Percentiles rank a stretch among this genome's conserved stretches.
Evolutionary conservation across 2,113 vertebrate species (phyloP).

Genomic region (Malurus melanocephalus): DNA sequence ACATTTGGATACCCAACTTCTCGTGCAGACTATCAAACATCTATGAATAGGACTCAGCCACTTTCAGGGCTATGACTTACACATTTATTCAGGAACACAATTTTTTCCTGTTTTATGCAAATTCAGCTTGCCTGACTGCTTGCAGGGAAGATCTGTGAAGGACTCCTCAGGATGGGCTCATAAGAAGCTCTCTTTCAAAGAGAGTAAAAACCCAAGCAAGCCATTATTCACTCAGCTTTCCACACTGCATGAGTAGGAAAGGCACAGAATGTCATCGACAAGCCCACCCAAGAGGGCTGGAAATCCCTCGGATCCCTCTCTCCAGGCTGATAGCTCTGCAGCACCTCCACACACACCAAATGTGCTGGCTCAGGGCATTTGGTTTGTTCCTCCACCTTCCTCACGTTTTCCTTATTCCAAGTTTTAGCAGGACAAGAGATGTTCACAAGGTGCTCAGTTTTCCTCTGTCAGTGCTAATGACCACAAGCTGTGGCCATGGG

Average conservation of each 20-base stretch:
- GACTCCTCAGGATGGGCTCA: not conserved
- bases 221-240: not conserved
- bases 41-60: not conserved
- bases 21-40: not conserved
- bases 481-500: fast-evolving
- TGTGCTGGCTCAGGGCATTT: not conserved
- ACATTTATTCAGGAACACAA: not conserved
- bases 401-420: not conserved
- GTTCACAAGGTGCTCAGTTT: not conserved
- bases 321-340: not conserved
- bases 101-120: not conserved
- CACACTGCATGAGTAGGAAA: not conserved
- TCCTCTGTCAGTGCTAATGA: fast-evolving
- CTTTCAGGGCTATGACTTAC: not conserved
- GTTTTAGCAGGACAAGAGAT: not conserved
- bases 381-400: not conserved
- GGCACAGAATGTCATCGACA: not conserved
- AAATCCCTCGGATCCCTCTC: not conserved
- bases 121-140: not conserved
- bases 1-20: not conserved
- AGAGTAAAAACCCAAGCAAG: not conserved
- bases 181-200: not conserved
- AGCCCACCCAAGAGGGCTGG: not conserved
- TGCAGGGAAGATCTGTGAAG: not conserved
- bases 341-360: not conserved